phyloP scores from a whole-genome alignment of 2,888 invertebrate genomes.

The Hofmannophila pseudospretella region DNA sequence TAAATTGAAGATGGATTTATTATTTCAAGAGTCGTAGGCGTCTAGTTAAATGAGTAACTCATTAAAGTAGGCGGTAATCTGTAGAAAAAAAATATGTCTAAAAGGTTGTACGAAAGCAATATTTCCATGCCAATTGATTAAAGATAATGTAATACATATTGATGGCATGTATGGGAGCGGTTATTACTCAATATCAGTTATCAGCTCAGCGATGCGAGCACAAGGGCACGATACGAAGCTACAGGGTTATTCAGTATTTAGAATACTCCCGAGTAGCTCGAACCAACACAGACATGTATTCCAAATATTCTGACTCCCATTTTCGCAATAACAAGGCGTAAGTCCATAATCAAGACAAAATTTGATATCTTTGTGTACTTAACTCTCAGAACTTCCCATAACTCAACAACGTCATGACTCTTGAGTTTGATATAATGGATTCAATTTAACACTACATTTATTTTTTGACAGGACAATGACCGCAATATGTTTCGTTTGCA shows the following conservation, averaged over 20 bases:
- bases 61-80: too few species aligned
- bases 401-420: background rate
- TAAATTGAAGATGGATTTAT: too few species aligned
- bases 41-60: too few species aligned
- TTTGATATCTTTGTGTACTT: background rate
- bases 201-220: constrained; percentile 62
- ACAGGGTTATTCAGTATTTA: constrained; percentile 40
- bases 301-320: constrained; percentile 55
- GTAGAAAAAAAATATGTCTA: too few species aligned
- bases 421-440: background rate
- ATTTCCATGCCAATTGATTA: constrained; percentile 44
- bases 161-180: constrained; percentile 61
- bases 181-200: constrained; percentile 70
- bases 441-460: constrained; percentile 18
- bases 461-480: constrained; percentile 89
- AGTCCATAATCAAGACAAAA: constrained; percentile 26
- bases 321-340: constrained; percentile 69
- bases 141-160: constrained; percentile 49
- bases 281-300: constrained; percentile 45
- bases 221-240: constrained; percentile 58
- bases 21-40: too few species aligned
- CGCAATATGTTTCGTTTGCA: constrained; percentile 97
- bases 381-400: background rate
- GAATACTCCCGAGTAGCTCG: constrained; percentile 22
- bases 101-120: constrained; percentile 5